Conservation (phyloP, 1,140 invertebrate genomes). For the Coelopa frigida region DNA sequence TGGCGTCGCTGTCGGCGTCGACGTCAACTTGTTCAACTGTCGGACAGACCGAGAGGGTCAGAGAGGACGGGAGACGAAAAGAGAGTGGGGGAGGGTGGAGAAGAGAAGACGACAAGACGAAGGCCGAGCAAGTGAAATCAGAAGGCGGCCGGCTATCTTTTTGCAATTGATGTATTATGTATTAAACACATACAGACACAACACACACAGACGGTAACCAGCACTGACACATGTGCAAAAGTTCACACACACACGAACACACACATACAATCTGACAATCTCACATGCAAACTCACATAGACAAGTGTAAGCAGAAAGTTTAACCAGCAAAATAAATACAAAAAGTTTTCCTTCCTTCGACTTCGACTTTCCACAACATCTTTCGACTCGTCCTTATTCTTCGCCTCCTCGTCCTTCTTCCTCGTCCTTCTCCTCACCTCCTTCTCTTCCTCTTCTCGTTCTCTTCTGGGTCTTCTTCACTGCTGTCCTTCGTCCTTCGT, state of each 20-base stretch:
- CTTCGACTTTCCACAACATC: background rate
- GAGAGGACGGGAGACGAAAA: background rate
- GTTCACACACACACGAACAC: conserved; percentile 4
- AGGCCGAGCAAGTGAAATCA: too few species aligned
- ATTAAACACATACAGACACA: conserved; percentile 10
- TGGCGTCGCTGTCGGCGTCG: background rate
- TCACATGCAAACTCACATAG: background rate
- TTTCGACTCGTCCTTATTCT: background rate
- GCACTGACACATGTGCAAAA: background rate
- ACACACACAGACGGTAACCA: conserved; percentile 1
- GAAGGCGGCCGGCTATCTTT: conserved; percentile 33
- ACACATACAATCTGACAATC: background rate
- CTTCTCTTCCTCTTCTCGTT: too few species aligned
- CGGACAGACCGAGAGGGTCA: background rate
- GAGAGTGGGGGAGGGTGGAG: background rate
- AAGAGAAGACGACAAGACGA: too few species aligned
- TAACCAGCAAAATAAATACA: conserved; percentile 42
- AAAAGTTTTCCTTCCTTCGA: conserved; percentile 34
- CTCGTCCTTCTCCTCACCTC: background rate
- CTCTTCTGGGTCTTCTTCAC: too few species aligned
- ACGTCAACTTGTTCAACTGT: too few species aligned
- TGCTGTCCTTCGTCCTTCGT: too few species aligned
- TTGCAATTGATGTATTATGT: conserved; percentile 45
- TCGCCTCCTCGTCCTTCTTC: background rate
- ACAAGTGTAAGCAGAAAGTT: background rate